A percentile compares a stretch with the other conserved stretches of the same genome.
These are phyloP conservation scores for Piscicola geometra DNA, from an alignment of 2,888 invertebrate genomes.

Conservation along the genomic window DNA sequence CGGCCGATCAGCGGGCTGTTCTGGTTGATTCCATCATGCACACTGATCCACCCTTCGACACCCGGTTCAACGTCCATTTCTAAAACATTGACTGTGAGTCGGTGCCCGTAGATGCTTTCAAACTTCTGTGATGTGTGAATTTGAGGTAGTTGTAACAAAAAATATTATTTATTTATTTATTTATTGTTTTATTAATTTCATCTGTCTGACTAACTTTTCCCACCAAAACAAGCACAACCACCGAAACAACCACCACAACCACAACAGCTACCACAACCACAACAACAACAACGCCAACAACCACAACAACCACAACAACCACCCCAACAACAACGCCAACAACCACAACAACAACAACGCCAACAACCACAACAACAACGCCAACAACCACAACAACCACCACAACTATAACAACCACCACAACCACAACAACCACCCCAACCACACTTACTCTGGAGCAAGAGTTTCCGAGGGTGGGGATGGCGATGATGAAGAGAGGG, in stretches of 20 bases:
- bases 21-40: constrained; percentile 31
- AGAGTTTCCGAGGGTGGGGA: constrained; percentile 22
- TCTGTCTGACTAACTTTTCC: background rate
- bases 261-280: constrained; percentile 6
- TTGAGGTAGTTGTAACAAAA: too few relatives aligned
- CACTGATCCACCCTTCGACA: constrained; percentile 12
- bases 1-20: constrained; percentile 25
- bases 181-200: background rate
- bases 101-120: constrained; percentile 62
- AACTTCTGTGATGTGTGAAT: constrained; percentile 43
- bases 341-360: background rate
- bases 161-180: background rate
- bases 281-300: too few relatives aligned
- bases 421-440: too few relatives aligned
- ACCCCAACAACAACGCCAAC: background rate
- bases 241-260: too few relatives aligned
- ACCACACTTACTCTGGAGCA: constrained; percentile 1
- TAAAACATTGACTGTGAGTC: constrained; percentile 78
- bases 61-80: constrained; percentile 66
- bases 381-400: too few relatives aligned
- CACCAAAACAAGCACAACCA: background rate
- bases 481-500: constrained; percentile 39
- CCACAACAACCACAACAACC: background rate
- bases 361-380: too few relatives aligned
- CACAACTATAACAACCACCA: too few relatives aligned